phyloP scores from a whole-genome alignment of 2,113 vertebrate genomes.

The Microtus richardsoni region DNA sequence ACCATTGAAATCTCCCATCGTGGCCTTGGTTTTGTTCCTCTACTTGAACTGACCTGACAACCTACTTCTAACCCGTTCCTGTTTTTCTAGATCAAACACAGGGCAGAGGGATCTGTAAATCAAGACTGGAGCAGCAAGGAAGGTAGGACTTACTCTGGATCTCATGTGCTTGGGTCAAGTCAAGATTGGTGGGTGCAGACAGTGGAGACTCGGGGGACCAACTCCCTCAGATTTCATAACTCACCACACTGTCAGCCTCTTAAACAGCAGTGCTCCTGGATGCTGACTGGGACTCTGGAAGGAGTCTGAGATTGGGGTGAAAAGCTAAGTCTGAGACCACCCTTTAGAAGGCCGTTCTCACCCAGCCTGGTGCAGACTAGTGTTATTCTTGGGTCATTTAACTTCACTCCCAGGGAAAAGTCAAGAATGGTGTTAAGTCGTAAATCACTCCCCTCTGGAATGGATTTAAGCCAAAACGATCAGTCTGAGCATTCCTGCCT shows the following conservation, averaged over 20 bases:
- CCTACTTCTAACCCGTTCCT: not conserved
- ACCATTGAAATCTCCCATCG: not conserved
- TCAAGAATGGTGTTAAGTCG: conserved; percentile 84
- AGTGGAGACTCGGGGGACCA: conserved; percentile 17
- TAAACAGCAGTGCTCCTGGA: conserved; percentile 86
- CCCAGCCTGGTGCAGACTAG: conserved; percentile 85
- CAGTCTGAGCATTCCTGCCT: conserved; percentile 84
- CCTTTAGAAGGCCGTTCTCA: conserved; percentile 85
- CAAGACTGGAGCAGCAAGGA: not conserved
- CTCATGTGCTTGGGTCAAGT: conserved; percentile 6
- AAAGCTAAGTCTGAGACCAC: conserved; percentile 86
- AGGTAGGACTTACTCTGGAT: not conserved
- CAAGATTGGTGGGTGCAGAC: conserved; percentile 63
- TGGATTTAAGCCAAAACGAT: conserved; percentile 88
- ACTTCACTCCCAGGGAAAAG: conserved; percentile 86
- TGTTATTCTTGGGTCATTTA: conserved; percentile 90
- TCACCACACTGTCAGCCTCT: conserved; percentile 78
- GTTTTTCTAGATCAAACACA: not conserved
- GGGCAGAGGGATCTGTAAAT: not conserved
- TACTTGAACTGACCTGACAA: not conserved
- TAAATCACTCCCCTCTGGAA: conserved; percentile 87
- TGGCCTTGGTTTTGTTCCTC: not conserved
- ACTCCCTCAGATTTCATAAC: conserved; percentile 75
- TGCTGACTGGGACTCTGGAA: conserved; percentile 85
- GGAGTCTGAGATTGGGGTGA: conserved; percentile 85